Evolutionary conservation across 2,797 vertebrate genomes (phyloP), one percentile per base, ranked within the genome.

Genomic region (Enteromius argenteus): DNA sequence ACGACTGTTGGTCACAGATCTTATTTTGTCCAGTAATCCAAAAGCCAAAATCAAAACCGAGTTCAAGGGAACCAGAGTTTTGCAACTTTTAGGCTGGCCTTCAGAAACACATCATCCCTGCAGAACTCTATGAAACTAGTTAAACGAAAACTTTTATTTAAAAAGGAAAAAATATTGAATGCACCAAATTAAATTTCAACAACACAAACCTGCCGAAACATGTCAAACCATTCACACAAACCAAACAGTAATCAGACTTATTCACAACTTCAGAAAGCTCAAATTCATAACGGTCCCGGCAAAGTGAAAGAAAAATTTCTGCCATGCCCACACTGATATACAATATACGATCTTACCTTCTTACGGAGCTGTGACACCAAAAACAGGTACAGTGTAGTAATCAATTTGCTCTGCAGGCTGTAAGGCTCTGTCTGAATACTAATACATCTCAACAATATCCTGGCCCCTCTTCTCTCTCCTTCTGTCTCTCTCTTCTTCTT

Each of bases 341-440:
- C 92, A 96, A 92, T 82, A 85, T 94, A 94, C 92, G 94, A 93
- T 93, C 95, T 92, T 95, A 95, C 95, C 95, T 95, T 95, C 94
- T 80, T 86, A 77, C 93, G 91, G 91, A 95, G 94, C 95, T 91
- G 92, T 93, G 93, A 93, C 94, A 94, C 95, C 95, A 95, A 95
- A 94, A 94, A 93, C 94, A 96, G 96, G 96, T 96, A 96, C 92
- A 94, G 92, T 92, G 94, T 94, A 95, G 95, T 95, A 95, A 96
- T 96, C 95, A 96, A 96, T 97, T 95, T 96, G 95, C 95, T 96
- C 95, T 96, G 96, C 96, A 96, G 95, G 95, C 95, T 96, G 94
- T 90, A 95, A 93, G 90, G 93, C 95, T 95, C 94, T 93, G 94
- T 93, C 89, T 90, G 96, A 95, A 97, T 96, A 96, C 96, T 96